Conservation (phyloP, 2,888 invertebrate species). For the Lacanobia wlatinum region DNA sequence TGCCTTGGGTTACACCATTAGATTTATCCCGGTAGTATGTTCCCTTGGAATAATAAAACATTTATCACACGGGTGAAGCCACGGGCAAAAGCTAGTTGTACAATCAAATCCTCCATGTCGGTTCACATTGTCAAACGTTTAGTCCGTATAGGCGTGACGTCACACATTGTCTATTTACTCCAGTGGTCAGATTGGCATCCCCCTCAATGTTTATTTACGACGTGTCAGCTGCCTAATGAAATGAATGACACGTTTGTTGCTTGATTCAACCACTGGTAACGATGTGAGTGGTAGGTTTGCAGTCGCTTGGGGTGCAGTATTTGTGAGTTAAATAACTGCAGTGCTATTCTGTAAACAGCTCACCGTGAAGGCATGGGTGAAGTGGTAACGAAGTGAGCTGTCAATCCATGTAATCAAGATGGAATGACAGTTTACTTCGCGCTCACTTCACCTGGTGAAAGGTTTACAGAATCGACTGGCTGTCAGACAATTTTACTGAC, state of each 20-base stretch:
- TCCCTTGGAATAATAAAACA: background rate
- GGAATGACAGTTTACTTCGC: no score
- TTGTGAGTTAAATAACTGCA: background rate
- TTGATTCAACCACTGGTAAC: slow-evolving; percentile 12
- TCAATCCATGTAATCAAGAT: no score
- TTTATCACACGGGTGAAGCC: background rate
- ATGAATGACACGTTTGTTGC: slow-evolving; percentile 36
- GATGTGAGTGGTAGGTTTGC: background rate
- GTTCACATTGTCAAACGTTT: background rate
- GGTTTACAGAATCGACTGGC: no score
- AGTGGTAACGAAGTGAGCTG: no score
- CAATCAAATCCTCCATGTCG: background rate
- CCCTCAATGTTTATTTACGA: slow-evolving; percentile 38
- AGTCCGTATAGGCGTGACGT: background rate
- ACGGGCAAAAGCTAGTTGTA: background rate
- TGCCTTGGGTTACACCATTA: no score
- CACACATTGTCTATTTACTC: slow-evolving; percentile 37
- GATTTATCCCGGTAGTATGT: background rate
- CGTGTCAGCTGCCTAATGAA: slow-evolving; percentile 37
- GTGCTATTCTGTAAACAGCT: no score
- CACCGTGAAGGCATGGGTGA: no score
- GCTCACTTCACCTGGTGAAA: no score
- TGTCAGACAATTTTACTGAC: background rate
- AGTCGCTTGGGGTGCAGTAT: background rate
- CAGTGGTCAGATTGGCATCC: slow-evolving; percentile 26